Percentiles rank a stretch among this genome's conserved stretches.
These are phyloP conservation scores for Catagonus wagneri DNA, from an alignment of 2,113 vertebrate species.

Conservation along the genomic window DNA sequence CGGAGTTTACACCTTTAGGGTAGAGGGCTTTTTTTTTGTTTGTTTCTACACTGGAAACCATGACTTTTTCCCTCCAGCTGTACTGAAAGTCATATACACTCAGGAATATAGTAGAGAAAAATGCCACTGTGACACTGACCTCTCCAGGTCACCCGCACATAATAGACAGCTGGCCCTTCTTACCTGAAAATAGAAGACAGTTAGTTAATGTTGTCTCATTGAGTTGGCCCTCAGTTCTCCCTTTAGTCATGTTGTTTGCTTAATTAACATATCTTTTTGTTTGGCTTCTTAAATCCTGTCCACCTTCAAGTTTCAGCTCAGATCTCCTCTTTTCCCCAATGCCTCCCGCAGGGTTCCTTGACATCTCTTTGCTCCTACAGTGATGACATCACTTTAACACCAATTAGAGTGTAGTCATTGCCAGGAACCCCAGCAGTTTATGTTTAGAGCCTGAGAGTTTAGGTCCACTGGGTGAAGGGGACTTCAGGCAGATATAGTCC, in stretches of 20 bases:
- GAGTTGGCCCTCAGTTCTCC: background rate
- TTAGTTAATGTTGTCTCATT: background rate
- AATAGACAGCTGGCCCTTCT: background rate
- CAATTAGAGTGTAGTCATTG: background rate
- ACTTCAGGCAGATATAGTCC: background rate
- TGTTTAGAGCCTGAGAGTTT: background rate
- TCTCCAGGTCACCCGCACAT: accelerated
- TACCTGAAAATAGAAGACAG: background rate
- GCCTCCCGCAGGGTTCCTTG: background rate
- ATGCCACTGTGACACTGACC: no score
- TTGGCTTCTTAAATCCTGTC: background rate
- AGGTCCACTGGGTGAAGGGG: background rate
- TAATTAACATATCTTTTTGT: background rate
- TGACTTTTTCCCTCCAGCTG: background rate
- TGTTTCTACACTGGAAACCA: background rate
- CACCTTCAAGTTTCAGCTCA: background rate
- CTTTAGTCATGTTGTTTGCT: background rate
- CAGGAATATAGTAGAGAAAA: background rate
- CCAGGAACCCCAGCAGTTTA: background rate
- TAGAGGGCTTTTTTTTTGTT: background rate
- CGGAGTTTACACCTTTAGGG: background rate
- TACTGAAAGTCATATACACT: background rate
- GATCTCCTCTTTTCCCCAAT: background rate
- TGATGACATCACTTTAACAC: background rate
- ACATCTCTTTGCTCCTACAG: background rate